These are phyloP conservation scores for Lasioglossum albipes DNA, from an alignment of 1,140 invertebrate species.

Conservation along the genomic window DNA sequence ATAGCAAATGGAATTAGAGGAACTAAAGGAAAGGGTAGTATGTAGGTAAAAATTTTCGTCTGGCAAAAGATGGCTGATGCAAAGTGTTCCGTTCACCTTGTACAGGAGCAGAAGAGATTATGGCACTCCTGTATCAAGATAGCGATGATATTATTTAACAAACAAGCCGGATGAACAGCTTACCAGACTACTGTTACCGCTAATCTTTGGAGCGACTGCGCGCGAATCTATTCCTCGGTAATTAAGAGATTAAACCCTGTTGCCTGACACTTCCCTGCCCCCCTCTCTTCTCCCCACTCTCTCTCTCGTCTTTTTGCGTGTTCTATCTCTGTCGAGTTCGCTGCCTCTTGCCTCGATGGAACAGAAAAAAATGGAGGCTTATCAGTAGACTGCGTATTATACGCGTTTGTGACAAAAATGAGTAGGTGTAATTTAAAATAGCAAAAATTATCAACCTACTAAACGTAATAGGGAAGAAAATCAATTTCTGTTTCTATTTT, in stretches of 20 bases:
- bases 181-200: slow-evolving; percentile 73
- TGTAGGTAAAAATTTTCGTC: background rate
- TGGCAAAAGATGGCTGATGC: background rate
- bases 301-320: background rate
- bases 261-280: slow-evolving; percentile 62
- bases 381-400: too few species aligned
- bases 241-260: slow-evolving; percentile 77
- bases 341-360: too few species aligned
- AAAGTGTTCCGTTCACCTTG: background rate
- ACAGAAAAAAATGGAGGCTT: too few species aligned
- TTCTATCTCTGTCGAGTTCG: background rate
- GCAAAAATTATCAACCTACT: too few species aligned
- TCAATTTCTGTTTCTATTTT: too few species aligned
- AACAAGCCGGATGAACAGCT: slow-evolving; percentile 78
- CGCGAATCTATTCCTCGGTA: slow-evolving; percentile 65
- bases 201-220: slow-evolving; percentile 66
- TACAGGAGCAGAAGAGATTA: slow-evolving; percentile 49
- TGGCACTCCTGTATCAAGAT: slow-evolving; percentile 50
- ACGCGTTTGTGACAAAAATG: too few species aligned
- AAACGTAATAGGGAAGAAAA: too few species aligned
- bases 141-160: slow-evolving; percentile 78
- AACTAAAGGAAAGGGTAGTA: too few species aligned
- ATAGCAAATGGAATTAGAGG: too few species aligned
- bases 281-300: background rate
- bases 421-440: too few species aligned